These are phyloP conservation scores for Dichetophora obliterata DNA, from an alignment of 2,888 invertebrate genomes.

Conservation along the genomic window DNA sequence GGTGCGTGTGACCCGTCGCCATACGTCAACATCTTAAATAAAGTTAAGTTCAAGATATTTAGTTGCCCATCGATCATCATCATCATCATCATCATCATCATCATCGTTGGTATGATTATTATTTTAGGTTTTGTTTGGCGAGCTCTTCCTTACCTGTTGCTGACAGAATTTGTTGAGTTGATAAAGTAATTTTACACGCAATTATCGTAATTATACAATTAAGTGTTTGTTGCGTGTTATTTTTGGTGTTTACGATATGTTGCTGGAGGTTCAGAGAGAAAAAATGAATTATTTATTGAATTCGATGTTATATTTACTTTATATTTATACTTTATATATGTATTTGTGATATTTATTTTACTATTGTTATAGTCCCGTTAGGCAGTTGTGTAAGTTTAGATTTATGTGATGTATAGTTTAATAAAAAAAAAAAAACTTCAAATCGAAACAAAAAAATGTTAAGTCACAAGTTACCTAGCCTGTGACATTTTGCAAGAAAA, in stretches of 20 bases:
- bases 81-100: conserved; percentile 17
- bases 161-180: conserved; percentile 38
- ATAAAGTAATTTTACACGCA: conserved; percentile 58
- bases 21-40: conserved; percentile 35
- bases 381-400: too few relatives aligned
- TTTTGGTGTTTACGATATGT: conserved; percentile 38
- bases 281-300: too few relatives aligned
- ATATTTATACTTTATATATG: too few relatives aligned
- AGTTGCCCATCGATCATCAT: background rate
- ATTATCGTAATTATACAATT: conserved; percentile 55
- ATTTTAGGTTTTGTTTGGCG: background rate
- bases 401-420: too few relatives aligned
- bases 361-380: too few relatives aligned
- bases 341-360: too few relatives aligned
- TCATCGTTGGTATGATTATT: background rate
- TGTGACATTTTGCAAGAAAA: too few relatives aligned
- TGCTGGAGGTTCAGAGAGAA: background rate
- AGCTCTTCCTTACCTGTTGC: background rate
- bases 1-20: conserved; percentile 41
- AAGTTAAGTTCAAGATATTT: background rate
- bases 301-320: too few relatives aligned
- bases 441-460: too few relatives aligned
- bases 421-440: too few relatives aligned
- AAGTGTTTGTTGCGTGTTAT: conserved; percentile 39
- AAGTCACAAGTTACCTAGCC: too few relatives aligned